phyloP scores from a whole-genome alignment of 2,797 vertebrate species.

The Sus cebifrons region DNA sequence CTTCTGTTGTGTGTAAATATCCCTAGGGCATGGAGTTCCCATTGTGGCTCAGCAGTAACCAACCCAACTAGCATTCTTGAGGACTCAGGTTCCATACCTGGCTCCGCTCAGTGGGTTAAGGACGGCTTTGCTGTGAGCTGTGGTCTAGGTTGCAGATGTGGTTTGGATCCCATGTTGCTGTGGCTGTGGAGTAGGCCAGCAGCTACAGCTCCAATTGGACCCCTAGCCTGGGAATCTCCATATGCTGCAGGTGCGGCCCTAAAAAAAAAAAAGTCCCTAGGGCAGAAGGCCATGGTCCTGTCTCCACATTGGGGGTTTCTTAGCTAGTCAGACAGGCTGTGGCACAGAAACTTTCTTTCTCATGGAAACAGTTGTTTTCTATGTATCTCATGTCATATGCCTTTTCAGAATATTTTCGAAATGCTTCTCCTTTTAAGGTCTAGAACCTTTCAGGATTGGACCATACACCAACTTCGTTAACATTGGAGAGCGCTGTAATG shows the following conservation, averaged over 20 bases:
- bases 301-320: not conserved
- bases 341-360: not conserved
- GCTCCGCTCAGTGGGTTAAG: no score
- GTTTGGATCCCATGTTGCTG: no score
- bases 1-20: not conserved
- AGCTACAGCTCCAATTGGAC: no score
- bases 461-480: conserved; percentile 98
- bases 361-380: not conserved
- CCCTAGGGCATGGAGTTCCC: no score
- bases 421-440: conserved; percentile 91
- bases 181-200: no score
- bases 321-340: not conserved
- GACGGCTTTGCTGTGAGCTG: no score
- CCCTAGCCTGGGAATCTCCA: no score
- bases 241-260: no score
- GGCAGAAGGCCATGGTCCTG: not conserved
- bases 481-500: conserved; percentile 98
- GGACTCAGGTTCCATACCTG: no score
- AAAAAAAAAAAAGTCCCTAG: not conserved
- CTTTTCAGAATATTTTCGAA: conserved; percentile 70
- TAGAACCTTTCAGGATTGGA: conserved; percentile 97
- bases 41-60: no score
- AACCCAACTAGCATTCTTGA: no score
- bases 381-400: conserved; percentile 5
- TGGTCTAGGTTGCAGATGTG: no score